Evolutionary conservation across 1,140 invertebrate genomes (phyloP).

Genomic region (Pinna nobilis): DNA sequence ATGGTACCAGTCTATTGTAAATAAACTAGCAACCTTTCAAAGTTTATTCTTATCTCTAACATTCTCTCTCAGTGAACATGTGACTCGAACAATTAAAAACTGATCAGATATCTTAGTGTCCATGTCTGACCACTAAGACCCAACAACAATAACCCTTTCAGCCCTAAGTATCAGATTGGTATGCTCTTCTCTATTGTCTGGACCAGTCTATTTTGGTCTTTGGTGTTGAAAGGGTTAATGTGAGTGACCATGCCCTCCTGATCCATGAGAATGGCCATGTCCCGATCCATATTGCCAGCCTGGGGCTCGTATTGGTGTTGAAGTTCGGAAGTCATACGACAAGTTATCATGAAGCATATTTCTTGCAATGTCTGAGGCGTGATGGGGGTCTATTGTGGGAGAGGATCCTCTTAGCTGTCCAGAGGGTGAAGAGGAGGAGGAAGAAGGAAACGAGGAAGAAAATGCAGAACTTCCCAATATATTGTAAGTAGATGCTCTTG

Average conservation of each 20-base stretch:
- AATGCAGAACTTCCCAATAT: conserved; percentile 44
- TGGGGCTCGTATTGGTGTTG: conserved; percentile 5
- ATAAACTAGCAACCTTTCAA: too few relatives aligned
- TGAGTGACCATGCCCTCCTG: conserved; percentile 36
- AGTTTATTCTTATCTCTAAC: too few relatives aligned
- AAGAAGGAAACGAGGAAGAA: conserved; percentile 34
- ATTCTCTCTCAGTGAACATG: too few relatives aligned
- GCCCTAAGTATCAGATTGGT: too few relatives aligned
- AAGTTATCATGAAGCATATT: background rate
- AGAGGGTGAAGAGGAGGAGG: conserved; percentile 2
- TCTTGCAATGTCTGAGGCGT: conserved; percentile 2
- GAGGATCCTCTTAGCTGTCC: conserved; percentile 33
- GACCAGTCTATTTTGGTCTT: too few relatives aligned
- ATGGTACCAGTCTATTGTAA: too few relatives aligned
- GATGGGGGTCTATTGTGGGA: conserved; percentile 31
- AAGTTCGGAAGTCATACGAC: conserved; percentile 10
- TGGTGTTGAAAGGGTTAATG: too few relatives aligned
- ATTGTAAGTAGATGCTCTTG: conserved; percentile 58
- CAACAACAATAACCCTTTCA: too few relatives aligned
- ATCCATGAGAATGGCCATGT: conserved; percentile 24
- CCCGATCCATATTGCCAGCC: conserved; percentile 12
- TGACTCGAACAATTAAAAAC: too few relatives aligned
- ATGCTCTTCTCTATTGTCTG: too few relatives aligned
- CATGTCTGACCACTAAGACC: too few relatives aligned
- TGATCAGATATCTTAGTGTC: too few relatives aligned